Conservation (phyloP, 2,113 vertebrate genomes). For the Mugil cephalus region DNA sequence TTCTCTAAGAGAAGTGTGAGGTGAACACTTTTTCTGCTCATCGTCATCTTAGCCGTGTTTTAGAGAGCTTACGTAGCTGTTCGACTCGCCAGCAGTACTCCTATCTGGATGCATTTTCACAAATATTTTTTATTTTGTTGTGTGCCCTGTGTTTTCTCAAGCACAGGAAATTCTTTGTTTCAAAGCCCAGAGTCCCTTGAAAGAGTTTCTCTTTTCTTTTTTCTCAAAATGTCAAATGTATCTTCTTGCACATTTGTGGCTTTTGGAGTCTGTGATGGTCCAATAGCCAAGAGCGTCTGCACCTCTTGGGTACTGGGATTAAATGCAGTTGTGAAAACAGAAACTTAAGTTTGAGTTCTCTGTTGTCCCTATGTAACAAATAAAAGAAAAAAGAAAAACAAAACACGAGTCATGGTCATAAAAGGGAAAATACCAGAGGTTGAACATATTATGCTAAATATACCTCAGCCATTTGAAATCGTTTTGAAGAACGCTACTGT, state of each 20-base stretch:
- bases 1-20: not conserved
- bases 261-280: slow-evolving; percentile 27
- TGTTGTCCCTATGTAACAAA: slow-evolving; percentile 15
- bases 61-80: not conserved
- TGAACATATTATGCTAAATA: not conserved
- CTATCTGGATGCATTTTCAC: slow-evolving; percentile 1
- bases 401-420: not conserved
- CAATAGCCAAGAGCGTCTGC: slow-evolving; percentile 14
- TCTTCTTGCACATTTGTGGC: slow-evolving; percentile 27
- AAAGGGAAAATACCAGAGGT: not conserved
- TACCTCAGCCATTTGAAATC: no score
- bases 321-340: slow-evolving; percentile 38
- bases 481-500: no score
- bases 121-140: slow-evolving; percentile 16
- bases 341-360: slow-evolving; percentile 34
- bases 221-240: slow-evolving; percentile 15
- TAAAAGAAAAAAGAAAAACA: slow-evolving; percentile 17
- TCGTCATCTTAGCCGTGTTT: not conserved
- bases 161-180: not conserved
- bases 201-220: no score
- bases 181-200: not conserved
- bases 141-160: slow-evolving; percentile 14
- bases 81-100: slow-evolving; percentile 1
- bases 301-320: slow-evolving; percentile 13
- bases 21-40: not conserved